Evolutionary conservation across 2,797 vertebrate species (phyloP), one percentile per base, ranked within the genome.

Genomic region (Amphiprion clarkii): DNA sequence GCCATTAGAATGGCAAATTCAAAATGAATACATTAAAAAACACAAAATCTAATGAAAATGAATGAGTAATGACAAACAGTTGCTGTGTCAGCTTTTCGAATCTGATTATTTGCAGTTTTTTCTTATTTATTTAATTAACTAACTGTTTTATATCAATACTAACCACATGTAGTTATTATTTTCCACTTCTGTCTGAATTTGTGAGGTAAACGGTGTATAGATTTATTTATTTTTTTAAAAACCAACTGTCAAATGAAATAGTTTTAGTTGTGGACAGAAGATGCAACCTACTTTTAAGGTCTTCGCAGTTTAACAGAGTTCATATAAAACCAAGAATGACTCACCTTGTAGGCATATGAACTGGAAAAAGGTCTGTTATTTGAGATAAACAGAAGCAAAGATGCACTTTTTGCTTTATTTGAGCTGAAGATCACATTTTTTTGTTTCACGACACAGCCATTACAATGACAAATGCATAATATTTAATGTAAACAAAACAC

Each of bases 231-330:
- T 27, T 27, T 27, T 27, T 27, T 36, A 36, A 36, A 36, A 36
- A 36, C 1, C 2, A 9, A 36, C 33, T 36, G 2, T 36, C 33
- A 8, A 44, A 16, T 4, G 0, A 16, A 16, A 4, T 16, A 16
- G 13, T 14, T 44, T 44, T 44, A 5, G 6, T 40, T 68, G n/a
- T 52, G 52, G 36, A 36, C 33, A 36, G 33, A 36, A 7, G 40
- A 59, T 72, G 42, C 33, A 48, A 54, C 60, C 59, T 54, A 58
- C 49, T 29, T 27, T 71, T 48, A 72, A 71, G 67, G 54, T 62
- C 69, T 67, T 44, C 39, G 49, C 14, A 23, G 5, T 74, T 81
- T 79, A 73, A 42, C 56, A 67, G 78, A 76, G 67, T 76, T 79
- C 73, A 68, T 10, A 54, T 40, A 49, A 39, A 61, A 51, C 48